Evolutionary conservation across 2,113 vertebrate genomes (phyloP), one percentile per base, ranked within the genome.

Genomic region (Perognathus longimembris): DNA sequence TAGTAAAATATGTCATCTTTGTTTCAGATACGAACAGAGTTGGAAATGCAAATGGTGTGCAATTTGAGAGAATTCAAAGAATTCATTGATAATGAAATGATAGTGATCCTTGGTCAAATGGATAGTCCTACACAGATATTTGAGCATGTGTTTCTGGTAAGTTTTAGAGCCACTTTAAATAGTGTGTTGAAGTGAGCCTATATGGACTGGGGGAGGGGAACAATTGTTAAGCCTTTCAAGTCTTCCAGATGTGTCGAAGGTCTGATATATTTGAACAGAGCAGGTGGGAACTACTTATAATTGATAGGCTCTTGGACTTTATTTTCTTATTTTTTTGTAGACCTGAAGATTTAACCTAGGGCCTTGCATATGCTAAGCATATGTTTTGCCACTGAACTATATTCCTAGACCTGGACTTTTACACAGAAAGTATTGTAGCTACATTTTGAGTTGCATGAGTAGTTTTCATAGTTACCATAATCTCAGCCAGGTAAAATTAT

Each of bases 11-110:
- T 85, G 18, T 77, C 80, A 21, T 83, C 77, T 32, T 86, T 71
- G 81, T 85, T 70, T 76, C 97, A 99, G 99, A 99, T 99, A 88
- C 99, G 99, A 74, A 99, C 99, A 0, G 99, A 99, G 96, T 98
- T 99, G 97, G 99, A 99, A 97, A 99, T 99, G 98, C 99, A 99
- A 96, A 99, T 99, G 99, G 99, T 98, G 36, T 99, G 99, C 80
- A 99, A 99, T 98, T 97, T 99, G 96, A 97, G 99, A 78, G 99
- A 99, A 97, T 99, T 99, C 95, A 99, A 99, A 84, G 99, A 99
- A 95, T 99, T 99, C 97, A 99, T 99, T 67, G 99, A 99, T 97
- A 99, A 99, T 15, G 99, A 99, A 96, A 99, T 99, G 99, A 99
- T 99, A 9, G 98, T 99, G 95, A 99, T 99, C 97, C 98, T 99